Evolutionary conservation across 2,888 invertebrate species (phyloP), one percentile per base, ranked within the genome.

Genomic region (Stenurella melanura): DNA sequence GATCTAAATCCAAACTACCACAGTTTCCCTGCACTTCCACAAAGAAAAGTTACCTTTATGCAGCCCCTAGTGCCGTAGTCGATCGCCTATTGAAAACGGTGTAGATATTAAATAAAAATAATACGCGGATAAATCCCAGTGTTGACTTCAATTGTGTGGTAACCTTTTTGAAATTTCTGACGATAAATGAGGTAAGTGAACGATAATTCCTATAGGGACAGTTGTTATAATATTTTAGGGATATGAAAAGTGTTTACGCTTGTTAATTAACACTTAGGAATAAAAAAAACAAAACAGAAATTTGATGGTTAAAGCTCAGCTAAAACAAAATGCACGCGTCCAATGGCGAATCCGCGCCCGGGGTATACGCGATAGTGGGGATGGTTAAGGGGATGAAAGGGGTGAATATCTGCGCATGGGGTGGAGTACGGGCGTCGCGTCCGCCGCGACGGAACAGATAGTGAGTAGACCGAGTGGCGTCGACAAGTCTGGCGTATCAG

Each of bases 361-460:
- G 85, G 86, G 83, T 89, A 90, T 89, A 89, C 84, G 83, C 83
- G 81, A 63, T 57, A 71, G 74, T 74, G 80, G 84, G 86, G 86
- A 83, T 85, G 84, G 79, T 78, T 82, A 84, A 83, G 87, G 87
- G 87, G 86, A 81, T 84, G 85, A 81, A 87, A 82, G 80, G 84
- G 89, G 87, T 88, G 90, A 87, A 88, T 91, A 91, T 89, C 88
- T 88, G 89, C 89, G 90, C 90, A 89, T 88, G 88, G 90, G 89
- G 90, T 90, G 91, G 91, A 90, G 90, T 90, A 90, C 90, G 91
- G 91, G 92, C 92, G 93, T 93, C 93, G 91, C 91, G 91, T 91
- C 91, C 92, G 92, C 91, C 92, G 88, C 92, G 91, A 90, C 88
- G 88, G 87, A 88, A 88, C 90, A 91, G 91, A 90, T 89, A 88